A percentile compares a stretch with the other conserved stretches of the same genome.
Evolutionary conservation across 2,113 vertebrate species (phyloP).

Genomic region (Nanorana parkeri): DNA sequence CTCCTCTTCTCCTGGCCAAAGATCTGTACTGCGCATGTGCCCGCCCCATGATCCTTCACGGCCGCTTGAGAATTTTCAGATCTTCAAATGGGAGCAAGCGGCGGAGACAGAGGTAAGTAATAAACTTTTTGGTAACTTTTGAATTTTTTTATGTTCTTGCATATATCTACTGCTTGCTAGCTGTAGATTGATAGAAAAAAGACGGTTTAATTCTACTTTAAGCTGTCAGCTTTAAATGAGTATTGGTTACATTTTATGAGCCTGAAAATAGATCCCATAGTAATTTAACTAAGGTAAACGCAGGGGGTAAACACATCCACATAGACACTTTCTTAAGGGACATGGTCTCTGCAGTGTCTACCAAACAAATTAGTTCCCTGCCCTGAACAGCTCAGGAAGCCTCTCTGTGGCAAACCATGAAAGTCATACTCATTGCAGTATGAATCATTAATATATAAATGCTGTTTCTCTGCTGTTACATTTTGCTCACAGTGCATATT

Average conservation of each 20-base stretch:
- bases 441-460: conserved; percentile 46
- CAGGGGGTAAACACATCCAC: not conserved
- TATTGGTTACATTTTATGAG: conserved; percentile 9
- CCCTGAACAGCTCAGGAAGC: accelerated
- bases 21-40: too few relatives aligned
- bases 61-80: too few relatives aligned
- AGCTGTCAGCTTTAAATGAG: not conserved
- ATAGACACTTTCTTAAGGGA: not conserved
- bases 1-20: too few relatives aligned
- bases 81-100: too few relatives aligned
- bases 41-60: too few relatives aligned
- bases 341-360: conserved; percentile 18
- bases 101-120: too few relatives aligned
- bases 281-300: not conserved
- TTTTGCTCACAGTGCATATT: conserved; percentile 17
- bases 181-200: too few relatives aligned
- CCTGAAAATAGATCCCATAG: conserved; percentile 2
- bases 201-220: too few relatives aligned
- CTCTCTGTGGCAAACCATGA: conserved; percentile 44
- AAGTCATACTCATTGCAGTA: conserved; percentile 44
- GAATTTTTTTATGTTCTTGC: too few relatives aligned
- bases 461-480: not conserved
- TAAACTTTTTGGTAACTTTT: too few relatives aligned
- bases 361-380: conserved; percentile 49
- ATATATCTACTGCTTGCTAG: too few relatives aligned